A percentile compares a stretch with the other conserved stretches of the same genome.
Evolutionary conservation across 2,797 vertebrate genomes (phyloP).

Genomic region (Craterocephalus amniculus): DNA sequence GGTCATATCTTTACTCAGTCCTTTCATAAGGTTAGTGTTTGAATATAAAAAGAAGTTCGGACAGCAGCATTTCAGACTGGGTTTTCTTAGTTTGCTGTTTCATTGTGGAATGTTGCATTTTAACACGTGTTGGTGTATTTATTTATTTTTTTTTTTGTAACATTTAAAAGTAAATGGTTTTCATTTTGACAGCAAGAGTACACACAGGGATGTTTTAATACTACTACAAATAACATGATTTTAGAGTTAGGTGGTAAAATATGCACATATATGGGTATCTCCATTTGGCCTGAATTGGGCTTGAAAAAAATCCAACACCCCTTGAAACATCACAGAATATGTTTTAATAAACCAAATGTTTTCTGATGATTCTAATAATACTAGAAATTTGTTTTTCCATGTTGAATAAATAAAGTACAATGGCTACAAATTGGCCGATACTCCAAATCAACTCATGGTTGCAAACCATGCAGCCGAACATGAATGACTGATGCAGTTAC

Average conservation of each 20-base stretch:
- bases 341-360: neutral
- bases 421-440: too few species aligned
- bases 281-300: neutral
- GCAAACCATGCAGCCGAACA: neutral
- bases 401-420: too few species aligned
- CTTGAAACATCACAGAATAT: neutral
- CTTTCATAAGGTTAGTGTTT: neutral
- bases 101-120: neutral
- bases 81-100: neutral
- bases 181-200: too few species aligned
- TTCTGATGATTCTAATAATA: neutral
- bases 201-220: too few species aligned
- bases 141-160: too few species aligned
- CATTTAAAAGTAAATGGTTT: too few species aligned
- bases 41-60: neutral
- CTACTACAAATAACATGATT: neutral
- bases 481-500: neutral
- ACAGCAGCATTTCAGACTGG: too few species aligned
- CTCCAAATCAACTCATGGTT: too few species aligned
- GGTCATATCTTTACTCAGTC: slow-evolving; percentile 1
- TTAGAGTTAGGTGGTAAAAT: neutral
- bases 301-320: neutral
- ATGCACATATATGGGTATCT: neutral
- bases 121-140: neutral
- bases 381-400: neutral